phyloP scores from a whole-genome alignment of 2,113 vertebrate genomes.

The Lophura nycthemera region DNA sequence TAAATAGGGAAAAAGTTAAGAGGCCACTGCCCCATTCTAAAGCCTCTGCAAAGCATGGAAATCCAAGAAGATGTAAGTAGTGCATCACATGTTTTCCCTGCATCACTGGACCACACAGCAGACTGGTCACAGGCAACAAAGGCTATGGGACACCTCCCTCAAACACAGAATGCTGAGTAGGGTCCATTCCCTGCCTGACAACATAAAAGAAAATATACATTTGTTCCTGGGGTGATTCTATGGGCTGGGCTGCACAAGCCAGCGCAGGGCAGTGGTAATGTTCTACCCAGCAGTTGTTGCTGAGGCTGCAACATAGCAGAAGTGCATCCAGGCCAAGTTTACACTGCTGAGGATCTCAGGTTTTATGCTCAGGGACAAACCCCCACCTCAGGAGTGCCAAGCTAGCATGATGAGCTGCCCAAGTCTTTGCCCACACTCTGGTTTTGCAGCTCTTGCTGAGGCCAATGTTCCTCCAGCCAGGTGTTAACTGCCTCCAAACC shows the following conservation, averaged over 20 bases:
- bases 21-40: slow-evolving; percentile 21
- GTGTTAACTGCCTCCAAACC: slow-evolving; percentile 13
- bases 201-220: slow-evolving; percentile 11
- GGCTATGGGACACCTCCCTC: slow-evolving; percentile 7
- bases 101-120: background rate
- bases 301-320: fast-evolving
- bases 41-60: background rate
- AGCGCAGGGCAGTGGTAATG: background rate
- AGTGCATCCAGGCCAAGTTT: background rate
- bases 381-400: background rate
- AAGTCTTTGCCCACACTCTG: background rate
- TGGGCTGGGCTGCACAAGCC: slow-evolving; percentile 30
- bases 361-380: background rate
- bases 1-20: background rate
- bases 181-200: background rate
- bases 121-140: slow-evolving; percentile 21
- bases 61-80: background rate
- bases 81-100: background rate
- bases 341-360: fast-evolving
- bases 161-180: background rate
- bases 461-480: background rate
- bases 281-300: background rate
- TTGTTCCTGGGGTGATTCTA: slow-evolving; percentile 9
- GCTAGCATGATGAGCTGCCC: background rate
- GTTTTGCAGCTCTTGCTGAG: background rate